phyloP scores from a whole-genome alignment of 2,888 invertebrate genomes.

The Tetragnatha montana region DNA sequence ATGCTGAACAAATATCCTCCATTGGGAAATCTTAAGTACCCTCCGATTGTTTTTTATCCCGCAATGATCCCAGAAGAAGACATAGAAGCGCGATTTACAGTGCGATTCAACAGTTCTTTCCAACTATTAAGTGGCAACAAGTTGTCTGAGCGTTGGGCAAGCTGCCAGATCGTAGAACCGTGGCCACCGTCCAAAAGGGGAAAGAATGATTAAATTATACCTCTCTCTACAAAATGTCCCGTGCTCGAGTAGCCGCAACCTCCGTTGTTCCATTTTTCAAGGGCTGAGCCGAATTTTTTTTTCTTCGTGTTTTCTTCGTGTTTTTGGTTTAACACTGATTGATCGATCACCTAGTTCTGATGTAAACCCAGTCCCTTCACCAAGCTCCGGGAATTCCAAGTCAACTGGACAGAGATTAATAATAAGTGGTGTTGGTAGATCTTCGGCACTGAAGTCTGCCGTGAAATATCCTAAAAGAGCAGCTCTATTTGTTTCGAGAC shows the following conservation, averaged over 20 bases:
- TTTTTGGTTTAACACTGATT: no score
- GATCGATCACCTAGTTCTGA: no score
- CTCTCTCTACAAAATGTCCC: background rate
- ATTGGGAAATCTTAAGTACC: no score
- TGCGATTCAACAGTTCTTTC: slow-evolving; percentile 43
- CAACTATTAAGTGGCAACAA: slow-evolving; percentile 44
- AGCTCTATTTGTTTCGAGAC: no score
- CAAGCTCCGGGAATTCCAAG: no score
- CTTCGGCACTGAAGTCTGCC: no score
- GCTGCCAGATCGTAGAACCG: slow-evolving; percentile 7
- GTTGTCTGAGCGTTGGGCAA: slow-evolving; percentile 9
- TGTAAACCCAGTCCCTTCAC: no score
- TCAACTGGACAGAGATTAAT: no score
- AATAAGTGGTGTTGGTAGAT: no score
- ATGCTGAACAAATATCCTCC: no score
- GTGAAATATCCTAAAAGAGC: no score
- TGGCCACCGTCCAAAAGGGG: slow-evolving; percentile 25
- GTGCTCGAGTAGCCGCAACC: background rate
- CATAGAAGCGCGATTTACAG: background rate
- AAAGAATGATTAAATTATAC: slow-evolving; percentile 47
- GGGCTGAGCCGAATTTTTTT: background rate
- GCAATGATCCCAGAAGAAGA: background rate
- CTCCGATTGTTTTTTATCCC: background rate
- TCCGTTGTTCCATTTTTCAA: background rate
- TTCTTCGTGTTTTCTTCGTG: background rate